A percentile compares a stretch with the other conserved stretches of the same genome.
Conservation (phyloP, 2,113 vertebrate species). For the Chaetura pelagica region DNA sequence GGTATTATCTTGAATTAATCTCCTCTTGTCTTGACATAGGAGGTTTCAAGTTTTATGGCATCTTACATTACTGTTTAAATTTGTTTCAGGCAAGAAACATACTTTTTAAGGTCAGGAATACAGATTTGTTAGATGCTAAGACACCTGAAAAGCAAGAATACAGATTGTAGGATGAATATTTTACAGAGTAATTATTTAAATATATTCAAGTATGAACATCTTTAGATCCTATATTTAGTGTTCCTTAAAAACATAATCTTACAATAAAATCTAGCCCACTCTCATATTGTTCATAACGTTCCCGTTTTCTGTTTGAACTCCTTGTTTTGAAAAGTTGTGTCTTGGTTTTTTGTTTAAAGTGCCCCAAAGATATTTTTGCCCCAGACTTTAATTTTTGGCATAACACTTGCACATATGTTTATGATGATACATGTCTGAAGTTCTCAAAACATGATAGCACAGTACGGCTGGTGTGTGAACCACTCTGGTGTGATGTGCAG, state of each 20-base stretch:
- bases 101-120: slow-evolving; percentile 70
- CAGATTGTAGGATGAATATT: slow-evolving; percentile 72
- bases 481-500: neutral
- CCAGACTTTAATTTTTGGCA: slow-evolving; percentile 2
- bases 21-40: slow-evolving; percentile 20
- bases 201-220: slow-evolving; percentile 68
- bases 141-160: slow-evolving; percentile 70
- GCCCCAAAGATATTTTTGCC: neutral
- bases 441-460: neutral
- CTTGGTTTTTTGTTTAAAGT: neutral
- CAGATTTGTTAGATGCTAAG: slow-evolving; percentile 58
- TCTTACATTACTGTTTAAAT: slow-evolving; percentile 64
- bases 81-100: slow-evolving; percentile 63
- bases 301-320: neutral
- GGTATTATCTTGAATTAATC: slow-evolving; percentile 12
- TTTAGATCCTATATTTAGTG: slow-evolving; percentile 69
- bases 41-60: slow-evolving; percentile 58
- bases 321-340: neutral
- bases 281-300: neutral
- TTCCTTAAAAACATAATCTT: slow-evolving; percentile 63
- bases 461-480: neutral
- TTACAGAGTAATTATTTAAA: slow-evolving; percentile 71
- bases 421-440: neutral
- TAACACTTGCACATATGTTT: neutral
- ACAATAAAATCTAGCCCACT: slow-evolving; percentile 41